Percentiles rank a stretch among this genome's conserved stretches.
Conservation (phyloP, 2,888 invertebrate genomes). For the Alloscopus bannaensis region DNA sequence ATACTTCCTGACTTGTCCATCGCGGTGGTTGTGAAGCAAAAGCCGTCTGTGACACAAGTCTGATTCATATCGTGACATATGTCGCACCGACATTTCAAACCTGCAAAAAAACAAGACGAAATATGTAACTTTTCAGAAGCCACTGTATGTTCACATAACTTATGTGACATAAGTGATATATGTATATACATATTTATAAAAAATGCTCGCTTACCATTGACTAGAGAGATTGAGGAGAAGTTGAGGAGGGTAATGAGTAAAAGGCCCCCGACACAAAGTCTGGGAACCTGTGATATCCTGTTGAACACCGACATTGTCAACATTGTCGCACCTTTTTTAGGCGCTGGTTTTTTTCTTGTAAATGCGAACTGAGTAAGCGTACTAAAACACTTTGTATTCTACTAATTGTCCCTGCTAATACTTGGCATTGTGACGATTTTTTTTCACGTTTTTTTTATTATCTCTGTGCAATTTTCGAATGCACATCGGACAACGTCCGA, state of each 20-base stretch:
- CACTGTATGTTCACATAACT: background rate
- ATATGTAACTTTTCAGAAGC: background rate
- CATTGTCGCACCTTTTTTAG: slow-evolving; percentile 24
- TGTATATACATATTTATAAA: background rate
- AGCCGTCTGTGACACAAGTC: slow-evolving; percentile 92
- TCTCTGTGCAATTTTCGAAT: too few species aligned
- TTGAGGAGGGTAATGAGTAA: slow-evolving; percentile 33
- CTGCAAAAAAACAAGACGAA: slow-evolving; percentile 76
- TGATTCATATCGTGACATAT: slow-evolving; percentile 84
- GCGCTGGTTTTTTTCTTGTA: slow-evolving; percentile 21
- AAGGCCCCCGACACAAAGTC: slow-evolving; percentile 18
- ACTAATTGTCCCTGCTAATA: too few species aligned
- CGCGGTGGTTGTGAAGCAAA: slow-evolving; percentile 88
- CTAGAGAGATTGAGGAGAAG: slow-evolving; percentile 62
- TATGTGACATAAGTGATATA: background rate
- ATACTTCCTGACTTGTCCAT: slow-evolving; percentile 79
- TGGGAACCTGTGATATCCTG: slow-evolving; percentile 9
- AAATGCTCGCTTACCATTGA: slow-evolving; percentile 64
- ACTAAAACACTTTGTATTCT: slow-evolving; percentile 13
- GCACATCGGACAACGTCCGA: too few species aligned
- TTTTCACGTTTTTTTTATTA: too few species aligned
- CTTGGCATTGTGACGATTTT: too few species aligned
- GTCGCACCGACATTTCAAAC: slow-evolving; percentile 90
- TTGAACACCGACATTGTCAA: slow-evolving; percentile 9
- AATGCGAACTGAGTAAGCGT: slow-evolving; percentile 34